These are phyloP conservation scores for Dipodomys spectabilis DNA, from an alignment of 2,113 vertebrate species.

Conservation along the genomic window DNA sequence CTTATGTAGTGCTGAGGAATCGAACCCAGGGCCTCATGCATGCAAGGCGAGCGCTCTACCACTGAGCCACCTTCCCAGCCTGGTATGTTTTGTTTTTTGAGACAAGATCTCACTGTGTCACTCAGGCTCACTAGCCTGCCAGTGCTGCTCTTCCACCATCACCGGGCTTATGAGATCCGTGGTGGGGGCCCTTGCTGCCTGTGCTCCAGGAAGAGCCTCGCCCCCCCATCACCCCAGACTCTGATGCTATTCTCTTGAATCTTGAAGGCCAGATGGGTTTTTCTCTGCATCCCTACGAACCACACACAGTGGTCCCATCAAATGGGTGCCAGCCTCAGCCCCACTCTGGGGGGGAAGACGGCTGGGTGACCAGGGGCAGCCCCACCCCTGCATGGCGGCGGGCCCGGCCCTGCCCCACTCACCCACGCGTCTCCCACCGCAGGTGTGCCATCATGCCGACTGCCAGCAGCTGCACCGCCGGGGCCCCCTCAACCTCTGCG, in stretches of 20 bases:
- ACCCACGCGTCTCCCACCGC: neutral
- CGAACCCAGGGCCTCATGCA: too few species aligned
- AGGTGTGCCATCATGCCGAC: constrained; percentile 95
- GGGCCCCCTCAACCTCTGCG: constrained; percentile 92
- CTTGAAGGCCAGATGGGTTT: neutral
- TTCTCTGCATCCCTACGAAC: neutral
- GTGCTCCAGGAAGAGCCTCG: neutral
- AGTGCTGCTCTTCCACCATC: too few species aligned
- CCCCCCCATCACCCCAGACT: neutral
- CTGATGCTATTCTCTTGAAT: fast-evolving
- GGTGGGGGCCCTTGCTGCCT: neutral
- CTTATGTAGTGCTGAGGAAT: too few species aligned
- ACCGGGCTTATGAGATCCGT: too few species aligned
- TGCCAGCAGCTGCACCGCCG: constrained; percentile 92
- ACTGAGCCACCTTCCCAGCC: too few species aligned
- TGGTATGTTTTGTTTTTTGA: too few species aligned
- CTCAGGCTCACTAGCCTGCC: too few species aligned
- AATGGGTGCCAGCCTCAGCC: fast-evolving
- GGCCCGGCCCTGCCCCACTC: neutral
- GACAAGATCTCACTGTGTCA: too few species aligned
- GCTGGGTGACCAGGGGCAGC: neutral
- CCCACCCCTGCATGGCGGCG: fast-evolving
- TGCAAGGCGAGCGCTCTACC: too few species aligned
- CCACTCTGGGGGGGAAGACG: neutral
- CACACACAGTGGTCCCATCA: too few species aligned